These are phyloP conservation scores for Scartelaos histophorus DNA, from an alignment of 2,113 vertebrate species.

Conservation along the genomic window DNA sequence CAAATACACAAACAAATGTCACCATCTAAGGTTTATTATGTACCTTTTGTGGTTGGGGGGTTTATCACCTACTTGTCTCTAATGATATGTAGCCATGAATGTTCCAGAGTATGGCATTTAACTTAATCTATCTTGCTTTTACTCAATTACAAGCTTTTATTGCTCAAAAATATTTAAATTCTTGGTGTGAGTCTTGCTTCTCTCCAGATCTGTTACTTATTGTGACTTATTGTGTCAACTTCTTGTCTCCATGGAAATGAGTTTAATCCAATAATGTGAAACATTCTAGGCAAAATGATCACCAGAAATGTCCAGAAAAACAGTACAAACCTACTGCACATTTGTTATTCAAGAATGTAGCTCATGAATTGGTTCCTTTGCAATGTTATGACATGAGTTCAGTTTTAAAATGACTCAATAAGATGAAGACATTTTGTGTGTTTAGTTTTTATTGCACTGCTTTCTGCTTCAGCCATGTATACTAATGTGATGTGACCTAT, in stretches of 20 bases:
- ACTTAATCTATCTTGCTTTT: no score
- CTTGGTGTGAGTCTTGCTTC: background rate
- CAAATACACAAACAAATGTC: background rate
- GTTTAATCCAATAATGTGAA: background rate
- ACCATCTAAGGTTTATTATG: background rate
- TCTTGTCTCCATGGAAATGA: background rate
- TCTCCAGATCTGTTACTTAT: background rate
- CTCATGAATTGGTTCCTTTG: background rate
- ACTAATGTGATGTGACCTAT: background rate
- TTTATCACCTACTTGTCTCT: background rate
- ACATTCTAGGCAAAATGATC: background rate
- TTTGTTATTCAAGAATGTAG: background rate
- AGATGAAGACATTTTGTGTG: no score
- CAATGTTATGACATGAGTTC: background rate
- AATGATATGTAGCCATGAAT: no score
- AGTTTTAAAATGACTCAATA: background rate
- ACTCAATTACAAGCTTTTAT: background rate
- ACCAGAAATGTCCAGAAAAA: background rate
- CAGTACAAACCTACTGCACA: background rate
- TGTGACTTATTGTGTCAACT: background rate
- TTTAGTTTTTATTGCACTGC: background rate
- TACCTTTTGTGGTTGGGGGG: background rate
- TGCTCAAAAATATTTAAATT: background rate
- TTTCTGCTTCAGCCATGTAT: background rate
- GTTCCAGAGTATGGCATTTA: no score